These are phyloP conservation scores for Rousettus madagascariensis DNA, from an alignment of 2,797 vertebrate genomes.

Conservation along the genomic window DNA sequence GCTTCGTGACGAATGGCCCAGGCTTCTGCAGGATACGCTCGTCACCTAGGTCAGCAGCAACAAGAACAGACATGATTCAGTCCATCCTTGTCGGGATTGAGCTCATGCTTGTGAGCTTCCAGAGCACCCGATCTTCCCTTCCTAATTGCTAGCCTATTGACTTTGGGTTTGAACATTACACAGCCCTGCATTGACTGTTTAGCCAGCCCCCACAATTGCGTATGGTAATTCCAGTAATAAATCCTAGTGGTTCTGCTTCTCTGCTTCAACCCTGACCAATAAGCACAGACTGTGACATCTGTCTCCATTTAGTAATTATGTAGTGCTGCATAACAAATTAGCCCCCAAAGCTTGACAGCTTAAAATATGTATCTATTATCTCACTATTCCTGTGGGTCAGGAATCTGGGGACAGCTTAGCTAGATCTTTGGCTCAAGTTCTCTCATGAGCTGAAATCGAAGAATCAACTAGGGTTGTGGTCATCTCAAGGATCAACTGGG, in stretches of 20 bases:
- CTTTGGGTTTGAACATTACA: not conserved
- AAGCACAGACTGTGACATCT: not conserved
- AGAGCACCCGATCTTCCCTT: not conserved
- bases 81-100: not conserved
- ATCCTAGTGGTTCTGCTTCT: not conserved
- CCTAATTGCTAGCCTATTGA: not conserved
- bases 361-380: not conserved
- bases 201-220: not conserved
- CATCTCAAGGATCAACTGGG: not conserved
- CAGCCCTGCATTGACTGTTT: not conserved
- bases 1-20: not conserved
- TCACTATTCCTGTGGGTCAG: not conserved
- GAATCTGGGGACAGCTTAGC: not conserved
- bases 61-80: not conserved
- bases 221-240: not conserved
- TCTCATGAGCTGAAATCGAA: not conserved
- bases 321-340: not conserved
- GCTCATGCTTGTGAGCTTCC: not conserved
- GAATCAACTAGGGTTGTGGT: not conserved
- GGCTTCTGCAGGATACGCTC: not conserved
- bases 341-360: not conserved
- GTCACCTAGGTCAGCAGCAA: not conserved
- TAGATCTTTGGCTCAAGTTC: not conserved
- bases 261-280: not conserved
- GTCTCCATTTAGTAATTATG: not conserved